phyloP scores from a whole-genome alignment of 2,888 invertebrate genomes.

The Pseudococcus longispinus region DNA sequence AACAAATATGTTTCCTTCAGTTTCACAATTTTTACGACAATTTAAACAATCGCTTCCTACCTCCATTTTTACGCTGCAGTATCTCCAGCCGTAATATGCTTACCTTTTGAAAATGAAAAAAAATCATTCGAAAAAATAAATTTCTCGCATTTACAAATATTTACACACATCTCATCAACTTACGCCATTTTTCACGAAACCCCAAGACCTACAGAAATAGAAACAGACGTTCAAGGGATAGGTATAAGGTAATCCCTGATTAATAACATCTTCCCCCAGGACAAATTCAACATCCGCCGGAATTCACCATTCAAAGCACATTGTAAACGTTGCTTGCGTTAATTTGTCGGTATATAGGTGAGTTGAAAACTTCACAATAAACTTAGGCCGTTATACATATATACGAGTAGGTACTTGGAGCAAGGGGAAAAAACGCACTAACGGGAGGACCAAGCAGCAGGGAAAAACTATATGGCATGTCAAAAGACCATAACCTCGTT shows the following conservation, averaged over 20 bases:
- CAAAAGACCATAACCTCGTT: slow-evolving; percentile 11
- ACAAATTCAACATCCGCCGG: not conserved
- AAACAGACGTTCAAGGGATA: too few species aligned
- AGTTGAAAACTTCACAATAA: not conserved
- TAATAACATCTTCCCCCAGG: not conserved
- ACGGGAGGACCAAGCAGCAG: not conserved
- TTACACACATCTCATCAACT: too few species aligned
- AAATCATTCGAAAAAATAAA: too few species aligned
- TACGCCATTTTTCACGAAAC: too few species aligned
- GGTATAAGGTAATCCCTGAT: not conserved
- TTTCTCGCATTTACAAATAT: too few species aligned
- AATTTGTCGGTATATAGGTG: not conserved
- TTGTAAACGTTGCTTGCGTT: not conserved
- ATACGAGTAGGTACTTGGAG: not conserved
- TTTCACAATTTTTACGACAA: too few species aligned
- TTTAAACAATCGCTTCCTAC: too few species aligned
- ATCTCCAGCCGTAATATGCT: too few species aligned
- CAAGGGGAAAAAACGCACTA: not conserved
- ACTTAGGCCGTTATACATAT: not conserved
- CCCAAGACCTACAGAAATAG: too few species aligned
- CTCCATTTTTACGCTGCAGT: too few species aligned
- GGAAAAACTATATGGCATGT: not conserved
- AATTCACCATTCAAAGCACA: not conserved
- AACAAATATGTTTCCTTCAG: too few species aligned
- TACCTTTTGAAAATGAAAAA: too few species aligned